Percentiles rank a stretch among this genome's conserved stretches.
phyloP scores from a whole-genome alignment of 2,113 vertebrate genomes.

The Rana temporaria region DNA sequence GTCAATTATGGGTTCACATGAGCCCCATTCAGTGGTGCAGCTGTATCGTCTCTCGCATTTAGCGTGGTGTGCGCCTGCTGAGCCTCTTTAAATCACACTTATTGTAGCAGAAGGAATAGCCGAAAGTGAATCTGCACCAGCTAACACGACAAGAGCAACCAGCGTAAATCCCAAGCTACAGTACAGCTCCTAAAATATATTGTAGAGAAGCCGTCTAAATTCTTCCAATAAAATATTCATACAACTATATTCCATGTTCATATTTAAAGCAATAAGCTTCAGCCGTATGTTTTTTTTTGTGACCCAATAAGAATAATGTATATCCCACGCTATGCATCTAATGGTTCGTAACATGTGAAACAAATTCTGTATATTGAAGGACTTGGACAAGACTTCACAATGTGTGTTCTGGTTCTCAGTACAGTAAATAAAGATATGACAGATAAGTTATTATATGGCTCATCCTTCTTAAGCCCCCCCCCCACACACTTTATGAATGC shows the following conservation, averaged over 20 bases:
- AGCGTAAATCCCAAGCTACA: constrained; percentile 11
- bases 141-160: constrained; percentile 5
- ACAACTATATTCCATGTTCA: background rate
- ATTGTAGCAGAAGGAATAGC: constrained; percentile 59
- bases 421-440: too few relatives aligned
- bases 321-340: too few relatives aligned
- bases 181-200: background rate
- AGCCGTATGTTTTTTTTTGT: too few relatives aligned
- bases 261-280: background rate
- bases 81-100: constrained; percentile 66
- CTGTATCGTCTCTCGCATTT: constrained; percentile 62
- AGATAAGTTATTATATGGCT: too few relatives aligned
- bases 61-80: constrained; percentile 61
- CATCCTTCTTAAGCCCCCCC: too few relatives aligned
- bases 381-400: too few relatives aligned
- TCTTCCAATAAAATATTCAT: background rate
- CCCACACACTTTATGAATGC: too few relatives aligned
- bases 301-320: too few relatives aligned
- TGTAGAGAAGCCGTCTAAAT: background rate
- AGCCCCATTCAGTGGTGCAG: constrained; percentile 63
- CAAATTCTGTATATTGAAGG: too few relatives aligned
- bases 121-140: constrained; percentile 51
- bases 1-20: constrained; percentile 68
- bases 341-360: too few relatives aligned
- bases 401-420: too few relatives aligned